A percentile compares a stretch with the other conserved stretches of the same genome.
phyloP scores from a whole-genome alignment of 2,113 vertebrate genomes.

The Tachysurus fulvidraco region DNA sequence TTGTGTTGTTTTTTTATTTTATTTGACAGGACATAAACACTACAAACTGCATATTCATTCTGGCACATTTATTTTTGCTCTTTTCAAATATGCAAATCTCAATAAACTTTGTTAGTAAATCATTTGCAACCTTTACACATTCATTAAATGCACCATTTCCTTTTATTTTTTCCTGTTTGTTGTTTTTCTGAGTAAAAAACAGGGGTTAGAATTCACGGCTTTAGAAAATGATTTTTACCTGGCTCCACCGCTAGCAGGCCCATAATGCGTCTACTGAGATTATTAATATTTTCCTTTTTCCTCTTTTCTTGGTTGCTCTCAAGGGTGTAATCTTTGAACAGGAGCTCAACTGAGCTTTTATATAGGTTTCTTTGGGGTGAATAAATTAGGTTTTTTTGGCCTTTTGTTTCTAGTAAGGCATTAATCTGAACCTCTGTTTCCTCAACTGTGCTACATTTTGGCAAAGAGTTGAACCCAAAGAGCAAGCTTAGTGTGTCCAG shows the following conservation, averaged over 20 bases:
- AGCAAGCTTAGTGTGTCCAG: not conserved
- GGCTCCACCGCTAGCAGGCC: slow-evolving; percentile 34
- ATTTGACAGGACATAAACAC: not conserved
- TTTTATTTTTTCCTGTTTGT: not conserved
- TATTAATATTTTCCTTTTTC: slow-evolving; percentile 34
- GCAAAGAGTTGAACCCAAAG: slow-evolving; percentile 22
- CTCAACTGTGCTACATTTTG: not conserved
- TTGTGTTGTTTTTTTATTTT: not conserved
- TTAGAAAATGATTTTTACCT: slow-evolving; percentile 31
- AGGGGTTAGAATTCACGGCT: not conserved
- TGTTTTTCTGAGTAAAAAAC: not conserved
- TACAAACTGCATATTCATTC: not conserved
- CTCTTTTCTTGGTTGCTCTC: not conserved
- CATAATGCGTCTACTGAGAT: slow-evolving; percentile 39
- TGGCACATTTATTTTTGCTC: not conserved
- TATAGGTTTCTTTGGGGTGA: not conserved
- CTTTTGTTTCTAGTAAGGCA: slow-evolving; percentile 6
- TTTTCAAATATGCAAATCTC: not conserved
- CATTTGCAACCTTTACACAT: not conserved
- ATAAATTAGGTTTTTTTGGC: slow-evolving; percentile 22
- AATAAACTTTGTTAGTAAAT: not conserved
- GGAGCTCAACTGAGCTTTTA: slow-evolving; percentile 17
- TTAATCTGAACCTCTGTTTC: slow-evolving; percentile 22
- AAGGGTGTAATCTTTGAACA: slow-evolving; percentile 33
- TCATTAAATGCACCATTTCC: not conserved